Evolutionary conservation across 2,797 vertebrate species (phyloP), one percentile per base, ranked within the genome.

Genomic region (Craterocephalus amniculus): DNA sequence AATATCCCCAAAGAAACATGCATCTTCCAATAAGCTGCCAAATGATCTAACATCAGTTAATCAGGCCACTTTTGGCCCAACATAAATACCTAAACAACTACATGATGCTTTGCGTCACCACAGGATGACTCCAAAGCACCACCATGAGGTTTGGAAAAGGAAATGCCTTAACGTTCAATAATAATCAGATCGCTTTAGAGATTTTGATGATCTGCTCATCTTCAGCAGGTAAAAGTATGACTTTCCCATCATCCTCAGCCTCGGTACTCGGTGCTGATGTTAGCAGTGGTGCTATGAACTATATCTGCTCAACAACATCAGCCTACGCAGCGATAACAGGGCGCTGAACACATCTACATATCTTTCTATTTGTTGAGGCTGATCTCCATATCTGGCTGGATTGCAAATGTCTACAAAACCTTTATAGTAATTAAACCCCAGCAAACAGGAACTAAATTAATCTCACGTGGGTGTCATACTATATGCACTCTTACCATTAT

Each of bases 381-480:
- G n/a, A 65, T 69, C 56, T 12, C 38, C 2, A 14, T 0, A 20
- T 59, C 27, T 58, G 13, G 35, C 61, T 52, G 12, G 5, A 57
- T 61, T 51, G 54, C 35, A 43, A 0, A 14, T 27, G 10, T 67
- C 67, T 40, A 32, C 9, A 59, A 56, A 57, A 58, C 54, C 5
- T 54, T 58, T 54, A 26, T 51, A 69, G 31, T 61, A 48, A 57
- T 2, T 9, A 7, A 51, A 51, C 7, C 9, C 40, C 29, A 32
- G 10, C 70, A 14, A 69, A 59, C 4, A 20, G 16, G 31, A 38
- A 55, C 27, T 32, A 45, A 63, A 62, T 59, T 65, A 69, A 67
- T 67, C 35, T 27, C 24, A 27, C 34, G 63, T 66, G 36, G 67
- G 67, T 57, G 70, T 43, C 18, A 38, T 20, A 32, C 22, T 71